These are phyloP conservation scores for Protophormia terraenovae DNA, from an alignment of 2,888 invertebrate species.

Conservation along the genomic window DNA sequence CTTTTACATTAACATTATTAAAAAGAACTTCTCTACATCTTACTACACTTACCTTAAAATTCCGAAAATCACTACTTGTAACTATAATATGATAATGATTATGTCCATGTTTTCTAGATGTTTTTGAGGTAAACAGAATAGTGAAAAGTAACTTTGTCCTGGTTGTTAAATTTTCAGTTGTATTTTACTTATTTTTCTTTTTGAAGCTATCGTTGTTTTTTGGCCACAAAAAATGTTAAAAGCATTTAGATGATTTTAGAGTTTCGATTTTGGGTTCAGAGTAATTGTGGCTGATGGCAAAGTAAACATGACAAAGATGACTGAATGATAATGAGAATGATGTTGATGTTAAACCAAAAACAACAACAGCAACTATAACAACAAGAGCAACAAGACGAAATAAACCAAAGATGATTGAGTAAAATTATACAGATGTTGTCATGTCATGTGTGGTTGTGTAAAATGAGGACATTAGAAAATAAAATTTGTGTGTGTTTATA, in stretches of 20 bases:
- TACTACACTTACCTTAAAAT: too few species aligned
- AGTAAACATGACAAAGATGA: slow-evolving; percentile 40
- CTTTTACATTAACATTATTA: too few species aligned
- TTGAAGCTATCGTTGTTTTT: not conserved
- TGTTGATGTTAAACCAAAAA: slow-evolving; percentile 8
- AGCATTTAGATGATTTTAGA: slow-evolving; percentile 1
- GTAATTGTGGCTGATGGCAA: slow-evolving; percentile 27
- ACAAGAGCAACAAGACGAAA: slow-evolving; percentile 2
- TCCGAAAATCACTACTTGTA: not conserved
- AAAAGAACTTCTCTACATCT: too few species aligned
- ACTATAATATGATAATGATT: slow-evolving; percentile 29
- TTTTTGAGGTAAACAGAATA: slow-evolving; percentile 5
- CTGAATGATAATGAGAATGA: slow-evolving; percentile 28
- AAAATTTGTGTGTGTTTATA: not conserved
- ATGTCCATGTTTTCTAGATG: not conserved
- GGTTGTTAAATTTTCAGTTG: not conserved
- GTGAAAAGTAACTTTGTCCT: not conserved
- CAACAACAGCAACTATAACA: not conserved
- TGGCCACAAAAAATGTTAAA: not conserved
- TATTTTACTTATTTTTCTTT: not conserved
- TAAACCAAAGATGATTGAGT: slow-evolving; percentile 31
- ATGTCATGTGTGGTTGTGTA: not conserved
- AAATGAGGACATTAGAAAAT: not conserved
- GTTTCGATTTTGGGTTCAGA: slow-evolving; percentile 12
- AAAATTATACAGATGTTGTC: slow-evolving; percentile 21